Conservation (phyloP, 1,140 invertebrate species). For the Micrasema longulum region DNA sequence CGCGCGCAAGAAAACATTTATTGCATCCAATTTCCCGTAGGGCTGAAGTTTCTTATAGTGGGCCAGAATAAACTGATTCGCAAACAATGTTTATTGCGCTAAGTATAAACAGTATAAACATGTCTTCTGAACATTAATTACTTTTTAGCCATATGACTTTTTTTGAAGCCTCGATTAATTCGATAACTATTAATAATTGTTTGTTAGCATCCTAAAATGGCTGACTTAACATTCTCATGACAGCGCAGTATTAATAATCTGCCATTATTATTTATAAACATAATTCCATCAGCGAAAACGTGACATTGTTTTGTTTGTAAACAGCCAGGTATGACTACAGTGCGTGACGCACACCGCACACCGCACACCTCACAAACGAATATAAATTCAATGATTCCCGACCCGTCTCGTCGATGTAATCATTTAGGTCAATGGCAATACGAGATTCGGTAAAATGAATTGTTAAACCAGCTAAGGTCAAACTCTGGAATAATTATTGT, state of each 20-base stretch:
- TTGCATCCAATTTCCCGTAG: too few species aligned
- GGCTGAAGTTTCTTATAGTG: too few species aligned
- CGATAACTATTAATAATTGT: too few species aligned
- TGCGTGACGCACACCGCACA: slow-evolving; percentile 14
- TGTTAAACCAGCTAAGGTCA: slow-evolving; percentile 16
- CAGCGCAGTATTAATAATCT: too few species aligned
- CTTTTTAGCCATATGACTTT: too few species aligned
- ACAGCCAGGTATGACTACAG: not conserved
- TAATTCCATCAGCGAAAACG: not conserved
- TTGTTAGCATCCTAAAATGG: not conserved
- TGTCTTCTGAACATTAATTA: not conserved
- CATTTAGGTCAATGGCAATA: slow-evolving; percentile 40
- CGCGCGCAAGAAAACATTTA: too few species aligned
- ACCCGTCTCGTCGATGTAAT: slow-evolving; percentile 32
- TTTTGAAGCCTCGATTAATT: too few species aligned
- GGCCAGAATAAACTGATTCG: too few species aligned
- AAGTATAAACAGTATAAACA: too few species aligned
- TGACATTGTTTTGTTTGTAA: slow-evolving; percentile 11
- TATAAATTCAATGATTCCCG: slow-evolving; percentile 6
- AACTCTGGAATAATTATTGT: slow-evolving; percentile 20
- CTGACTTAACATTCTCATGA: too few species aligned
- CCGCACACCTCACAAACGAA: not conserved
- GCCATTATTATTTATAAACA: too few species aligned
- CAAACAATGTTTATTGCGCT: too few species aligned
- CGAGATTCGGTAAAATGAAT: slow-evolving; percentile 16